These are phyloP conservation scores for Ivindomyrus marchei DNA, from an alignment of 2,113 vertebrate genomes.

Conservation along the genomic window DNA sequence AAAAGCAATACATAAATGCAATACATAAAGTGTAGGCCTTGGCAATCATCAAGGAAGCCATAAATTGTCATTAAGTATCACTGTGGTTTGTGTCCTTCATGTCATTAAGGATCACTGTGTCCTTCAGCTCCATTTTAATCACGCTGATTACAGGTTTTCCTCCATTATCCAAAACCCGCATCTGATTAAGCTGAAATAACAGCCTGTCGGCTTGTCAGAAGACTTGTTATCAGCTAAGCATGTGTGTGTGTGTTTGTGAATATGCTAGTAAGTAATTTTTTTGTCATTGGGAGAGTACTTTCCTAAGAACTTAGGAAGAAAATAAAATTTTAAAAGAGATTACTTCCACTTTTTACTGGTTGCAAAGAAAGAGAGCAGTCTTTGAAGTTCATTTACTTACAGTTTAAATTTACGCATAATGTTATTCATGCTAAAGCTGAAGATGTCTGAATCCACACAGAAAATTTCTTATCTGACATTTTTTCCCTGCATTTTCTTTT, in stretches of 20 bases:
- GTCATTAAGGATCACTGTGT: slow-evolving; percentile 2
- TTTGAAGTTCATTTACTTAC: neutral
- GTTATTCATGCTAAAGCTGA: neutral
- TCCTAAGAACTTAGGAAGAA: neutral
- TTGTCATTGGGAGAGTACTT: neutral
- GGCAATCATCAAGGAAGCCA: neutral
- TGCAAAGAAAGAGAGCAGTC: neutral
- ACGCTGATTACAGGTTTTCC: neutral
- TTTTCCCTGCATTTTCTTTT: neutral
- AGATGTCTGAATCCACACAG: neutral
- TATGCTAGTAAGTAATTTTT: neutral
- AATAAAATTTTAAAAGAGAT: neutral
- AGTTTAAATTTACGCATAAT: neutral
- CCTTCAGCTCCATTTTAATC: neutral
- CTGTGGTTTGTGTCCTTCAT: neutral
- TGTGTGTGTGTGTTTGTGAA: neutral
- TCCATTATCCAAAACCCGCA: neutral
- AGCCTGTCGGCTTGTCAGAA: slow-evolving; percentile 5
- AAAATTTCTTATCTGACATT: neutral
- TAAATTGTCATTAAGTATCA: slow-evolving; percentile 9
- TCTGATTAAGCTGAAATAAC: slow-evolving; percentile 24
- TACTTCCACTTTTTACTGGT: neutral
- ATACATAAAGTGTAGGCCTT: neutral
- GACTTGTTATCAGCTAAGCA: neutral
- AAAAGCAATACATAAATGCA: neutral